These are phyloP conservation scores for Diabrotica balteata DNA, from an alignment of 2,888 invertebrate species.

Conservation along the genomic window DNA sequence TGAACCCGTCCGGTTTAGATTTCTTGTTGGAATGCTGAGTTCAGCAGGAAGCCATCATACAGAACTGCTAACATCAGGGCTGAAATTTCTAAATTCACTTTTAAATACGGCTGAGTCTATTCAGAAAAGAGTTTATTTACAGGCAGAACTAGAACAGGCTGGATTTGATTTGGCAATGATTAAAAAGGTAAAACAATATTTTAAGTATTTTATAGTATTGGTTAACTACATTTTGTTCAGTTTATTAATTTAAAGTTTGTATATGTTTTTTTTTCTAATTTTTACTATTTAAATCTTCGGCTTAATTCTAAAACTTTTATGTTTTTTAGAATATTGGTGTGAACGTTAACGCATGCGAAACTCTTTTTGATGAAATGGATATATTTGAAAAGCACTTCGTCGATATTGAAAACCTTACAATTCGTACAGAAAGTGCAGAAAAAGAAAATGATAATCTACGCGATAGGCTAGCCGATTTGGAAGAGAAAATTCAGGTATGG, in stretches of 20 bases:
- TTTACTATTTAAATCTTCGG: not conserved
- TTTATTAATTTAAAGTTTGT: too few species aligned
- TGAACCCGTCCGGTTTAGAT: conserved; percentile 91
- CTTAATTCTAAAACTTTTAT: conserved; percentile 2
- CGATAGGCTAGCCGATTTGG: conserved; percentile 73
- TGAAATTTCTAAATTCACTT: conserved; percentile 85
- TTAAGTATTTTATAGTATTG: too few species aligned
- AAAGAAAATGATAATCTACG: conserved; percentile 70
- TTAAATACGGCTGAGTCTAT: conserved; percentile 77
- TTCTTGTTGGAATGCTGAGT: conserved; percentile 87
- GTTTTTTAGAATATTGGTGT: conserved; percentile 68
- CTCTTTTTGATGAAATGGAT: conserved; percentile 73
- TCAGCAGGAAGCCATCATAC: conserved; percentile 72
- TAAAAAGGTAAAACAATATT: conserved; percentile 62
- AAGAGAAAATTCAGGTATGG: conserved; percentile 73
- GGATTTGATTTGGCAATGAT: conserved; percentile 73
- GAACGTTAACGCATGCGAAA: conserved; percentile 69
- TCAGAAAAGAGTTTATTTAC: conserved; percentile 82
- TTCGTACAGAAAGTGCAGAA: conserved; percentile 74
- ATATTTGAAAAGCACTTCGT: conserved; percentile 80
- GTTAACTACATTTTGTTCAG: too few species aligned
- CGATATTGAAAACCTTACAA: conserved; percentile 78
- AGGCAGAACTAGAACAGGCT: conserved; percentile 84
- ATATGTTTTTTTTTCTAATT: too few species aligned
- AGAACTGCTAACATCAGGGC: conserved; percentile 79